Evolutionary conservation across 2,888 invertebrate genomes (phyloP).

Genomic region (Laothoe populi): DNA sequence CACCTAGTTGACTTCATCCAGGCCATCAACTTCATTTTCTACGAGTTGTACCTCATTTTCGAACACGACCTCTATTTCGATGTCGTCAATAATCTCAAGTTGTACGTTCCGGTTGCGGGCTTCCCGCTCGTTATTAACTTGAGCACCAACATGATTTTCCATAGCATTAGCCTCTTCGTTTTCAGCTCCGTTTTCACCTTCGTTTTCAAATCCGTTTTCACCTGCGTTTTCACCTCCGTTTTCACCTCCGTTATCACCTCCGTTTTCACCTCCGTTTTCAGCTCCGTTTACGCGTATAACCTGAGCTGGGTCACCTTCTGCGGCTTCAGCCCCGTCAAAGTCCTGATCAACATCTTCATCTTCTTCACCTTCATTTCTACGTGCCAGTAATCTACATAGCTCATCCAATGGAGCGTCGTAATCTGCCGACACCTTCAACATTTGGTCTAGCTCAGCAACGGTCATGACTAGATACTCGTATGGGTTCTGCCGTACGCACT

Average conservation of each 20-base stretch:
- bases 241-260: not conserved
- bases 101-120: too few species aligned
- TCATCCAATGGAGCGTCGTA: not conserved
- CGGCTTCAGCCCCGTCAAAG: not conserved
- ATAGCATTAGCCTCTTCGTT: not conserved
- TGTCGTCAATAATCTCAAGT: not conserved
- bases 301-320: not conserved
- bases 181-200: not conserved
- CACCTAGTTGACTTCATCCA: not conserved
- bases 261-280: not conserved
- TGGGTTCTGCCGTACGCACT: too few species aligned
- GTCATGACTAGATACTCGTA: not conserved
- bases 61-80: not conserved
- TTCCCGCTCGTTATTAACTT: too few species aligned
- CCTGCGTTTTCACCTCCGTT: too few species aligned
- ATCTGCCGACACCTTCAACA: not conserved
- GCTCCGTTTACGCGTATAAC: not conserved
- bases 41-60: not conserved
- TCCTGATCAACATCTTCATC: not conserved
- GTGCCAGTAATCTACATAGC: not conserved
- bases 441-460: not conserved
- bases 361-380: not conserved
- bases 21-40: not conserved
- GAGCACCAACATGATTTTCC: not conserved
- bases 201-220: not conserved